These are phyloP conservation scores for Bombylius major DNA, from an alignment of 2,888 invertebrate genomes.

Conservation along the genomic window DNA sequence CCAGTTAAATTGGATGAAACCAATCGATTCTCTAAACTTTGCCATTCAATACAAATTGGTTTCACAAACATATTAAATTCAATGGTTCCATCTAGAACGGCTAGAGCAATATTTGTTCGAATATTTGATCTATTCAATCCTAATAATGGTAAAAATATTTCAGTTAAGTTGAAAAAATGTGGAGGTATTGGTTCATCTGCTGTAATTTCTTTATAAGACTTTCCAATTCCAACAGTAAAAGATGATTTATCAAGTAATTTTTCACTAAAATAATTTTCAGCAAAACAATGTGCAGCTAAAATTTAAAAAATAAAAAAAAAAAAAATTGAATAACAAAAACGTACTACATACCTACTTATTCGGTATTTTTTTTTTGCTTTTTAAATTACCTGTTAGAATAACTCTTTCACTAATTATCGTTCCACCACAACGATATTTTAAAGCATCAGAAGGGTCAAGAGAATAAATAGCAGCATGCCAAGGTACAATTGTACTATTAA, in stretches of 20 bases:
- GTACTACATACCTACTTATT: too few species aligned
- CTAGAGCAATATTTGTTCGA: slow-evolving; percentile 27
- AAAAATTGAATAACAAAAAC: too few species aligned
- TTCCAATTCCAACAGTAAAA: slow-evolving; percentile 16
- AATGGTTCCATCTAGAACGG: slow-evolving; percentile 24
- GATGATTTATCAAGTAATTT: not conserved
- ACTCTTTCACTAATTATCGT: slow-evolving; percentile 22
- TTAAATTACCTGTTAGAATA: slow-evolving; percentile 18
- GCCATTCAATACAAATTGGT: slow-evolving; percentile 30
- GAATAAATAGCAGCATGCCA: slow-evolving; percentile 25
- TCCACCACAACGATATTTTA: slow-evolving; percentile 17
- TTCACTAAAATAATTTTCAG: not conserved
- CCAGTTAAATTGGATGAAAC: slow-evolving; percentile 8
- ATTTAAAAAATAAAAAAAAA: not conserved
- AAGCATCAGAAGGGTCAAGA: not conserved
- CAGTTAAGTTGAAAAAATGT: slow-evolving; percentile 13
- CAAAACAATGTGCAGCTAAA: slow-evolving; percentile 18
- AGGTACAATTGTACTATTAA: slow-evolving; percentile 17
- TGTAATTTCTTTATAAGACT: slow-evolving; percentile 11
- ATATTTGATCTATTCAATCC: slow-evolving; percentile 16
- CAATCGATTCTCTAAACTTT: slow-evolving; percentile 9
- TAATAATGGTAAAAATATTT: slow-evolving; percentile 8
- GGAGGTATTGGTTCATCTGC: slow-evolving; percentile 7
- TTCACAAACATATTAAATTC: slow-evolving; percentile 24
- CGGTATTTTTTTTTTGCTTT: too few species aligned